A percentile compares a stretch with the other conserved stretches of the same genome.
Conservation (phyloP, 53 echinoderm and acorn worm genomes). For the Patiria pectinifera region DNA sequence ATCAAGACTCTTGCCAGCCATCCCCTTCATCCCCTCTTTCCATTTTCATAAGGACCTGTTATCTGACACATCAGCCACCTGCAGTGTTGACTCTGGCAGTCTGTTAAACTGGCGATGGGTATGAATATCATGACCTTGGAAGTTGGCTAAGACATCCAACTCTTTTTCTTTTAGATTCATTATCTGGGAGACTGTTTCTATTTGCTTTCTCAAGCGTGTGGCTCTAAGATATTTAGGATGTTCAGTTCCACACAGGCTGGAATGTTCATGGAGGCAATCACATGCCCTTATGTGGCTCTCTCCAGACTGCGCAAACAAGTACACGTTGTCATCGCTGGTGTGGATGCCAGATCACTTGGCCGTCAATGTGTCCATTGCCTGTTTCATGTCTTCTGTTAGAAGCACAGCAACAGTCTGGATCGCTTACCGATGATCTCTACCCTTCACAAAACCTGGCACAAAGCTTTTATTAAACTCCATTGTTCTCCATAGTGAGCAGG, state of each 20-base stretch:
- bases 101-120: slow-evolving; percentile 24
- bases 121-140: slow-evolving; percentile 2
- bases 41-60: slow-evolving; percentile 65
- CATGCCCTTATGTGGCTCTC: slow-evolving; percentile 59
- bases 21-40: slow-evolving; percentile 64
- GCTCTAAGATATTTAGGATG: slow-evolving; percentile 75
- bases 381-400: too few relatives aligned
- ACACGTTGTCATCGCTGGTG: slow-evolving; percentile 46
- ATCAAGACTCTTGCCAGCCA: slow-evolving; percentile 70
- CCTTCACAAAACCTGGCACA: too few relatives aligned
- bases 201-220: slow-evolving; percentile 76
- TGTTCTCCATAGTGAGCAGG: too few relatives aligned
- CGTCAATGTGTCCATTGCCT: slow-evolving; percentile 41
- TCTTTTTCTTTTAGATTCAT: slow-evolving; percentile 68
- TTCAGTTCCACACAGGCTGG: slow-evolving; percentile 66
- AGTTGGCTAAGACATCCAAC: slow-evolving; percentile 9
- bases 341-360: slow-evolving; percentile 56
- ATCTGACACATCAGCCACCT: slow-evolving; percentile 74
- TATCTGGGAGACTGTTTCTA: slow-evolving; percentile 69
- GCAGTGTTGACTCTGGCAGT: slow-evolving; percentile 66
- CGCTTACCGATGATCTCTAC: too few relatives aligned
- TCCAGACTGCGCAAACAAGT: slow-evolving; percentile 58
- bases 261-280: slow-evolving; percentile 68
- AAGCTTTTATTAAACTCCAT: too few relatives aligned
- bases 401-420: too few relatives aligned